A percentile compares a stretch with the other conserved stretches of the same genome.
Conservation (phyloP, 2,888 invertebrate species). For the Harpagoxenus sublaevis region DNA sequence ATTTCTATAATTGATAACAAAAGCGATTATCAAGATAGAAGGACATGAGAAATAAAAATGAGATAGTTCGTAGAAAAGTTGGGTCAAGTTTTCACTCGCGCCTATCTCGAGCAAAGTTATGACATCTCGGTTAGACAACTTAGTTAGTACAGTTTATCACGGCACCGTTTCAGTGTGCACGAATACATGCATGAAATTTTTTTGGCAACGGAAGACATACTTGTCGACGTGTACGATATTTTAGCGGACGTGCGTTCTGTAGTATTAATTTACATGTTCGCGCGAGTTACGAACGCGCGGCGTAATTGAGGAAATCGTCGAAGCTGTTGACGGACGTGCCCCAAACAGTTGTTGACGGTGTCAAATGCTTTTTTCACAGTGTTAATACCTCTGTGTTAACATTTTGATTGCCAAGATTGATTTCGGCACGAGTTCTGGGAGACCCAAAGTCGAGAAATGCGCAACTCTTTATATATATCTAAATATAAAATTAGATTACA, state of each 20-base stretch:
- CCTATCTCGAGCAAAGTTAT: slow-evolving; percentile 43
- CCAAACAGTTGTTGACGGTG: slow-evolving; percentile 5
- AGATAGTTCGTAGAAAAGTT: not conserved
- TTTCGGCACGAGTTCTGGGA: not conserved
- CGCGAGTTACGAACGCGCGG: not conserved
- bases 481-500: not conserved
- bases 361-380: not conserved
- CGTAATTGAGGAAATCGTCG: slow-evolving; percentile 37
- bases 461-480: not conserved
- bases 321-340: slow-evolving; percentile 3
- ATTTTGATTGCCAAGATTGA: not conserved
- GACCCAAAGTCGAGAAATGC: not conserved
- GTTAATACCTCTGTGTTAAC: not conserved
- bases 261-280: slow-evolving; percentile 16
- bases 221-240: slow-evolving; percentile 32
- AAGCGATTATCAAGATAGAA: not conserved
- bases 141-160: slow-evolving; percentile 27
- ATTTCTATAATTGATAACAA: not conserved
- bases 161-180: not conserved
- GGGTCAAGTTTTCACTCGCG: not conserved
- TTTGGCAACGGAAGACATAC: slow-evolving; percentile 25
- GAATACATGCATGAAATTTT: not conserved
- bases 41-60: not conserved
- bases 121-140: slow-evolving; percentile 13
- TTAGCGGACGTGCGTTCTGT: not conserved